These are phyloP conservation scores for Eubucco bourcierii DNA, from an alignment of 2,113 vertebrate species.

Conservation along the genomic window DNA sequence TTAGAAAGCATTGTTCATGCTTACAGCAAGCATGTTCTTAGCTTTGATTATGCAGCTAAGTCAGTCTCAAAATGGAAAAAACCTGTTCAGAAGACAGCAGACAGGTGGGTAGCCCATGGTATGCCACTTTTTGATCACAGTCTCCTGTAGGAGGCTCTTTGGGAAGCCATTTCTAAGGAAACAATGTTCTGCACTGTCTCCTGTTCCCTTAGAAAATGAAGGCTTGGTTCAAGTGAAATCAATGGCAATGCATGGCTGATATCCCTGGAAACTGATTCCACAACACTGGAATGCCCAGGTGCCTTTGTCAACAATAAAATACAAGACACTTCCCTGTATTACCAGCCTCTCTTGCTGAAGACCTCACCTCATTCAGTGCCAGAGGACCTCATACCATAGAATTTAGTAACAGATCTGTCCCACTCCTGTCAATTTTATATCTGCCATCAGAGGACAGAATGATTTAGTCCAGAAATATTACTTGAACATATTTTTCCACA, in stretches of 20 bases:
- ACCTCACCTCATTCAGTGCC: not conserved
- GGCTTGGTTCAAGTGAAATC: not conserved
- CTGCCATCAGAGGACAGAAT: not conserved
- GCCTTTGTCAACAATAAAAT: not conserved
- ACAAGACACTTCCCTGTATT: not conserved
- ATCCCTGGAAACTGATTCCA: not conserved
- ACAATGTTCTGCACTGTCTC: not conserved
- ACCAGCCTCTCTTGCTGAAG: not conserved
- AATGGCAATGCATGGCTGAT: not conserved
- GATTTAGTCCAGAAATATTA: not conserved
- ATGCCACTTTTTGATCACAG: not conserved
- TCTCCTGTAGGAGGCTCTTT: not conserved
- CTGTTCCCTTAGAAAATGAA: not conserved
- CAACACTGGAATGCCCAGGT: not conserved
- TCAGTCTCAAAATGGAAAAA: not conserved
- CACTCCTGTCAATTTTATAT: not conserved
- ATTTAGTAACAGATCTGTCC: not conserved
- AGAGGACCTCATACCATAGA: not conserved
- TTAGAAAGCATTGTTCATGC: not conserved
- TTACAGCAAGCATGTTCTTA: not conserved
- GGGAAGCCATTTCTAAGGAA: not conserved
- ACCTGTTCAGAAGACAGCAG: not conserved
- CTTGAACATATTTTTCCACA: not conserved
- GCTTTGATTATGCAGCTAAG: not conserved
- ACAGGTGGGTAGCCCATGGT: not conserved